Conservation (phyloP, 37 sponge, comb jelly and placozoan species). For the Beroe ovata region DNA sequence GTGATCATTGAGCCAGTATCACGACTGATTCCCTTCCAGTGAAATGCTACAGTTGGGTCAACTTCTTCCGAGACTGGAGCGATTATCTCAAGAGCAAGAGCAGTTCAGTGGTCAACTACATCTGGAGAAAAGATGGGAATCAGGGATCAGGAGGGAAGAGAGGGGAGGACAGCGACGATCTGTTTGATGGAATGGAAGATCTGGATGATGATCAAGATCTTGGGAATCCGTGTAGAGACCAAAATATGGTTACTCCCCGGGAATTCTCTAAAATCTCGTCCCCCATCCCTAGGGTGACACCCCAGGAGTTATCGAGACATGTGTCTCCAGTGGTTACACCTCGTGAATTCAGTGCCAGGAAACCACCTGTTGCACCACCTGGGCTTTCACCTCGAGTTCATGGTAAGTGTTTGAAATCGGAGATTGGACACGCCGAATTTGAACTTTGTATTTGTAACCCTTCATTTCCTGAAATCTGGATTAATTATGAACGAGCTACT, state of each 20-base stretch:
- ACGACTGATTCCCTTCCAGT: constrained; percentile 3
- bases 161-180: neutral
- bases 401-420: too few species aligned
- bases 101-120: neutral
- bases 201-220: neutral
- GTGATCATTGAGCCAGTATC: too few species aligned
- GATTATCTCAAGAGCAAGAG: constrained; percentile 8
- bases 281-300: neutral
- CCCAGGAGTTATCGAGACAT: neutral
- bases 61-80: constrained; percentile 36
- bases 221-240: neutral
- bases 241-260: neutral
- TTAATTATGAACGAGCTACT: too few species aligned
- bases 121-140: neutral
- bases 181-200: constrained; percentile 7
- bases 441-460: too few species aligned
- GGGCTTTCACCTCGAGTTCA: neutral
- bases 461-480: too few species aligned
- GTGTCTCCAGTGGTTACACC: neutral
- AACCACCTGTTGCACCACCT: neutral
- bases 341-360: neutral
- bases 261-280: neutral
- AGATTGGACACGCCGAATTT: too few species aligned
- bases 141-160: neutral
- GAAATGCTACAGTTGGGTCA: constrained; percentile 34